Evolutionary conservation across 2,797 vertebrate species (phyloP), one percentile per base, ranked within the genome.

Genomic region (Erpetoichthys calabaricus): DNA sequence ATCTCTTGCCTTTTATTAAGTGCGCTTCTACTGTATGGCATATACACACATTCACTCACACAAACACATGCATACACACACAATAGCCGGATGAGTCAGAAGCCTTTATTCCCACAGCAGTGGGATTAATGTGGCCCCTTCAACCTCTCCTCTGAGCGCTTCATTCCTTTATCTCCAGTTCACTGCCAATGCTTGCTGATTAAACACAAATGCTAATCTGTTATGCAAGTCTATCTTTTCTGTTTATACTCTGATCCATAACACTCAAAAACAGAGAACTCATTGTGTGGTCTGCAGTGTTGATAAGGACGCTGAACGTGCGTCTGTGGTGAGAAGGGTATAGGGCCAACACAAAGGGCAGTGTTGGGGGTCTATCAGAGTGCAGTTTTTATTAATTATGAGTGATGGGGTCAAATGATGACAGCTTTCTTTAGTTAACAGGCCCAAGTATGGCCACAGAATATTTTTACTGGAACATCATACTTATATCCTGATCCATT

Each of bases 181-280:
- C 49, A 52, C 61, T 51, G 6, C 44, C 51, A 63, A 44, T 44
- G 49, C 8, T 47, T 51, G 60, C 42, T 45, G 10, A 45, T 43
- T 6, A n/a, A 49, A 64, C 45, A 42, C 45, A 49, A 59, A 60
- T 56, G 58, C 43, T 5, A 44, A 9, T 64, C 68, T 65, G 8
- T 46, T 46, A 42, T 8, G 41, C 41, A 4, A 54, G 53, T 43
- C 41, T 7, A 59, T 41, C 7, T 8, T 64, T 53, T 46, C 7
- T 47, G 45, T 50, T 45, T 59, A 63, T 25, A 7, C 55, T 47
- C 51, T 53, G 45, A 42, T 43, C 57, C 45, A 1, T 47, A 49
- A 25, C 25, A 58, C 59, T 61, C 7, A 2, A 42, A 7, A 42
- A 54, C 53, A 42, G 9, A 7, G 53, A 43, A 6, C 10, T 42